Percentiles rank a stretch among this genome's conserved stretches.
These are phyloP conservation scores for Drosophila lacertosa DNA, from an alignment of 1,140 invertebrate genomes.

Conservation along the genomic window DNA sequence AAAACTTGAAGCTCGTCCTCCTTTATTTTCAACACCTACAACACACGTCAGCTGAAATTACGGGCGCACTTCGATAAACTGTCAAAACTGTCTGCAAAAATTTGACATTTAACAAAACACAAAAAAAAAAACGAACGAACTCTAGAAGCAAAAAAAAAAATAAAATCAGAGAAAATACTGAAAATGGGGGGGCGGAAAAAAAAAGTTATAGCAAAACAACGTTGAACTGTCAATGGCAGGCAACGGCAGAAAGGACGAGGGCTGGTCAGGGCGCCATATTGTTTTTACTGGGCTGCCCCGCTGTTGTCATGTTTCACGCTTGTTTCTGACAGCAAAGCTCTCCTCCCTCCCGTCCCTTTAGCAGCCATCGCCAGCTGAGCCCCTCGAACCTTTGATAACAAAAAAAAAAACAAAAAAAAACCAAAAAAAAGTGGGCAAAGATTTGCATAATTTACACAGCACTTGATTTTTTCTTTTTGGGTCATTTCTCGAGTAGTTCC, in stretches of 20 bases:
- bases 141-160: slow-evolving; percentile 1
- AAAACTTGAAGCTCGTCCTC: slow-evolving; percentile 17
- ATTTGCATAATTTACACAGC: slow-evolving; percentile 81
- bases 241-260: slow-evolving; percentile 37
- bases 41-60: slow-evolving; percentile 81
- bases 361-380: too few species aligned
- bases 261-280: slow-evolving; percentile 74
- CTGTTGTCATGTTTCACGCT: slow-evolving; percentile 78
- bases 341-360: too few species aligned
- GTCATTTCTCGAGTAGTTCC: slow-evolving; percentile 65
- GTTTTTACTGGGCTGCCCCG: slow-evolving; percentile 74
- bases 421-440: slow-evolving; percentile 62
- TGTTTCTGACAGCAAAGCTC: slow-evolving; percentile 71
- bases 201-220: slow-evolving; percentile 69
- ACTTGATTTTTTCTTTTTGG: slow-evolving; percentile 66
- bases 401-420: neutral
- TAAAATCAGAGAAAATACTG: slow-evolving; percentile 44
- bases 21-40: slow-evolving; percentile 68
- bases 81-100: slow-evolving; percentile 82
- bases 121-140: slow-evolving; percentile 26
- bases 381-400: neutral
- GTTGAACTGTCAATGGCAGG: slow-evolving; percentile 76
- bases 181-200: slow-evolving; percentile 22
- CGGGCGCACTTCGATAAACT: slow-evolving; percentile 80
- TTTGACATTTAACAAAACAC: slow-evolving; percentile 75